These are phyloP conservation scores for Blennius ocellaris DNA, from an alignment of 2,113 vertebrate species.

Conservation along the genomic window DNA sequence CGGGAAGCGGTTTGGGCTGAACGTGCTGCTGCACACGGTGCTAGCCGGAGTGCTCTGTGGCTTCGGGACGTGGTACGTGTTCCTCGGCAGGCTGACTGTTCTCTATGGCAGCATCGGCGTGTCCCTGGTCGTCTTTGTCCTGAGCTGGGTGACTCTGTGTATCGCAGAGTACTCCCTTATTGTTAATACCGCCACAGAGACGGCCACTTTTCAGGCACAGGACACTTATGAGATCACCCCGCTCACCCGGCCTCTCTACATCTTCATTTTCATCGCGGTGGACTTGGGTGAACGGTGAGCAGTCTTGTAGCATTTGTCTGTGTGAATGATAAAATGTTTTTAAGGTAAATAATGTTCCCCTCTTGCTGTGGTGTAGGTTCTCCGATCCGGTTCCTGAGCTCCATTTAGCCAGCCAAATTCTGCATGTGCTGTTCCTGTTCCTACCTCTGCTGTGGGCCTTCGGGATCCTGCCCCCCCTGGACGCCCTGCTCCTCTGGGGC, in stretches of 20 bases:
- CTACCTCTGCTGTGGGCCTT: constrained; percentile 94
- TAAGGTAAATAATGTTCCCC: not conserved
- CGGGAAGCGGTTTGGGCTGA: constrained; percentile 92
- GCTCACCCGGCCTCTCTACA: constrained; percentile 93
- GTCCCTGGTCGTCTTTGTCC: constrained; percentile 87
- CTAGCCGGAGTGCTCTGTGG: constrained; percentile 92
- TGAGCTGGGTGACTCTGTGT: constrained; percentile 95
- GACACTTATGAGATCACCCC: constrained; percentile 96
- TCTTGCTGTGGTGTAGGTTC: constrained; percentile 83
- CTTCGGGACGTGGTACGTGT: constrained; percentile 95
- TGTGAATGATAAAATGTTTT: not conserved
- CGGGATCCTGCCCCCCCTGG: constrained; percentile 92
- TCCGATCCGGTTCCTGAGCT: constrained; percentile 84
- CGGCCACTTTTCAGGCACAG: constrained; percentile 94
- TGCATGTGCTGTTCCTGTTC: constrained; percentile 92
- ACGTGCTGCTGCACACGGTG: constrained; percentile 89
- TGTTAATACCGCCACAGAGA: constrained; percentile 94
- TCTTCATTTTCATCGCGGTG: constrained; percentile 92
- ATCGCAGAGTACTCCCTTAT: constrained; percentile 95
- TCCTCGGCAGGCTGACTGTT: constrained; percentile 88
- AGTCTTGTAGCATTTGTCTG: constrained; percentile 35
- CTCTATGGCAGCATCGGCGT: constrained; percentile 87
- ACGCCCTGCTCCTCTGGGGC: constrained; percentile 94
- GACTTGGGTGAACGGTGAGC: constrained; percentile 93
- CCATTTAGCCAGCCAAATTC: constrained; percentile 90